Evolutionary conservation across 2,113 vertebrate species (phyloP).

Genomic region (Phylloscopus trochiloides): DNA sequence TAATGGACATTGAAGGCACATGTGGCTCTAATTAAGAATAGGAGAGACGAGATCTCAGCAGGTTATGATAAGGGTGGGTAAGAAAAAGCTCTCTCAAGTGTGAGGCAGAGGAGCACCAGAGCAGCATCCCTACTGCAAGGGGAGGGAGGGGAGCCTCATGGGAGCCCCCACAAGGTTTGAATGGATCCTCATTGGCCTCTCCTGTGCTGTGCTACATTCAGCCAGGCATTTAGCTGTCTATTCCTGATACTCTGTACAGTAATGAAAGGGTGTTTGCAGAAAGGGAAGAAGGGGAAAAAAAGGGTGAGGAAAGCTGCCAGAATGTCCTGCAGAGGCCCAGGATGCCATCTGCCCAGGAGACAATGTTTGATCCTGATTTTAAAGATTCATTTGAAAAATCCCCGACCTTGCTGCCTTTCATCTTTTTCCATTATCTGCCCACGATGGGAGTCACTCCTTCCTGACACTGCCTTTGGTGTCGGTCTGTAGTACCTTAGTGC

Average conservation of each 20-base stretch:
- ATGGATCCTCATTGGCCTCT: neutral
- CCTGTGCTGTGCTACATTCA: neutral
- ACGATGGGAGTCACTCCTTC: neutral
- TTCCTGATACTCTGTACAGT: neutral
- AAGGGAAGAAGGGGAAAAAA: neutral
- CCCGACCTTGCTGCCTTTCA: neutral
- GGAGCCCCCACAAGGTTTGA: neutral
- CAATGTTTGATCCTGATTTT: neutral
- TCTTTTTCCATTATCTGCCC: neutral
- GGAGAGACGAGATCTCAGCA: neutral
- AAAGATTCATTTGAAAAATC: neutral
- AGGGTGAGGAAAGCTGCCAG: neutral
- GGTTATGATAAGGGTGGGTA: neutral
- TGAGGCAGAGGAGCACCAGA: neutral
- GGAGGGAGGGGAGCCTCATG: neutral
- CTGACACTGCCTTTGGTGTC: neutral
- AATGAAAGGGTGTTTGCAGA: neutral
- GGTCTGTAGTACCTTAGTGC: neutral
- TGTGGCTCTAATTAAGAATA: neutral
- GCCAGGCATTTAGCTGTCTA: neutral
- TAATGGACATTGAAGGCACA: neutral
- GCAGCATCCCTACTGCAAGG: neutral
- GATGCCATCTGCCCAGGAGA: neutral
- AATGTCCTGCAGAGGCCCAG: neutral
- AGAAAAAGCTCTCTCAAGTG: neutral